These are phyloP conservation scores for Hiodon tergisus DNA, from an alignment of 2,113 vertebrate genomes.

Conservation along the genomic window DNA sequence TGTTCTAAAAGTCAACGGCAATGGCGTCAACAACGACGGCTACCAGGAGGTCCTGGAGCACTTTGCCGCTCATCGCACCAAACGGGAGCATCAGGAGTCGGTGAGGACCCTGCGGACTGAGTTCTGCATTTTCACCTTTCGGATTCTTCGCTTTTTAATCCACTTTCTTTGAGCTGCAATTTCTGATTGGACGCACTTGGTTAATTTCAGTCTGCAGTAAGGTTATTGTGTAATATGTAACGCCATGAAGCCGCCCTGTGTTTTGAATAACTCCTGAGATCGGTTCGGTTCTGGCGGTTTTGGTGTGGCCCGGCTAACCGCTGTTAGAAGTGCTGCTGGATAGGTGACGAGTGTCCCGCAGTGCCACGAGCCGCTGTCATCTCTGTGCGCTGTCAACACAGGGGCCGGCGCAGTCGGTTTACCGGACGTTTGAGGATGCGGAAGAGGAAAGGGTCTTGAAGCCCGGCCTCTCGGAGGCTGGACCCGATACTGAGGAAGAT, in stretches of 20 bases:
- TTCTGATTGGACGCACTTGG: neutral
- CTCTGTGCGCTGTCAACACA: slow-evolving; percentile 27
- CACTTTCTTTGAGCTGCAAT: neutral
- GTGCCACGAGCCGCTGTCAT: neutral
- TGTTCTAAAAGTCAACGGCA: slow-evolving; percentile 87
- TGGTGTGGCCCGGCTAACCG: neutral
- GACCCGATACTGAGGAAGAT: slow-evolving; percentile 54
- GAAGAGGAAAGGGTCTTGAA: slow-evolving; percentile 66
- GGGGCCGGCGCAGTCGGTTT: slow-evolving; percentile 78
- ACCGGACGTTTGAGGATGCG: slow-evolving; percentile 82
- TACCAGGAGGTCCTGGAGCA: slow-evolving; percentile 83
- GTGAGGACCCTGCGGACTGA: slow-evolving; percentile 24
- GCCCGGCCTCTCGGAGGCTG: slow-evolving; percentile 51
- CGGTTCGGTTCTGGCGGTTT: too few relatives aligned
- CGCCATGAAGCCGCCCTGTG: too few relatives aligned
- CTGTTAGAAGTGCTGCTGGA: neutral
- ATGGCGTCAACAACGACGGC: slow-evolving; percentile 66
- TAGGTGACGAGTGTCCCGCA: too few relatives aligned
- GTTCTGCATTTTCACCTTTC: neutral
- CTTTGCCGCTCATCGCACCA: slow-evolving; percentile 74
- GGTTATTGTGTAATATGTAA: too few relatives aligned
- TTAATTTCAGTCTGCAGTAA: too few relatives aligned
- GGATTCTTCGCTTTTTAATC: neutral
- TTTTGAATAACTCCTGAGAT: too few relatives aligned
- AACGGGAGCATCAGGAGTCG: slow-evolving; percentile 55